phyloP scores from a whole-genome alignment of 2,113 vertebrate genomes.

The Chionodraco myersi region DNA sequence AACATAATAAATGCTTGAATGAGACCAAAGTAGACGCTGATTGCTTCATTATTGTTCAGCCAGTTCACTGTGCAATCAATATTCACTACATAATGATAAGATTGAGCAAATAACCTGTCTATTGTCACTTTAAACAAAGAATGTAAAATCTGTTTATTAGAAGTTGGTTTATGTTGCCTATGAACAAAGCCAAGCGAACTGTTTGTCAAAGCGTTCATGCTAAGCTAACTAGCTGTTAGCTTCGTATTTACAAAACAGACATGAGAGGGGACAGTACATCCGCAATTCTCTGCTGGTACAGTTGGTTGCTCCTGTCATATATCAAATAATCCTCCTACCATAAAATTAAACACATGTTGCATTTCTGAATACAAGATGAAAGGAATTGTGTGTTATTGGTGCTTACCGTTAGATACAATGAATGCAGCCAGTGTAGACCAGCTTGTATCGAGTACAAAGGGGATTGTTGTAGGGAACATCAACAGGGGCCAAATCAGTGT shows the following conservation, averaged over 20 bases:
- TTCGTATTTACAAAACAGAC: neutral
- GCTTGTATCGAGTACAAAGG: conserved; percentile 25
- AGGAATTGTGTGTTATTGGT: neutral
- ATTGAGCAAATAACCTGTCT: too few species aligned
- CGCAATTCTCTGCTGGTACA: neutral
- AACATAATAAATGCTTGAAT: too few species aligned
- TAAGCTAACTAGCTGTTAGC: neutral
- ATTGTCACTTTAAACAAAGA: neutral
- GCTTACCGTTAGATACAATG: neutral
- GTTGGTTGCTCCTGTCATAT: neutral
- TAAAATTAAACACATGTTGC: neutral
- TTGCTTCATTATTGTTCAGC: too few species aligned
- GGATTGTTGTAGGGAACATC: neutral
- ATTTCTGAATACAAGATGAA: neutral
- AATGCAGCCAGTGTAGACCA: neutral
- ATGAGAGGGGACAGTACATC: neutral
- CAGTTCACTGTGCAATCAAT: neutral
- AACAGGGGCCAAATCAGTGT: conserved; percentile 16
- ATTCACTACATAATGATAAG: neutral
- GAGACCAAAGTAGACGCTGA: too few species aligned
- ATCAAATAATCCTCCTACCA: neutral
- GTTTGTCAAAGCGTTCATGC: neutral
- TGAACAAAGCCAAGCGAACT: neutral
- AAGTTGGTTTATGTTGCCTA: neutral
- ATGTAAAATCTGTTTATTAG: neutral